Evolutionary conservation across 2,797 vertebrate species (phyloP).

Genomic region (Discoglossus pictus): DNA sequence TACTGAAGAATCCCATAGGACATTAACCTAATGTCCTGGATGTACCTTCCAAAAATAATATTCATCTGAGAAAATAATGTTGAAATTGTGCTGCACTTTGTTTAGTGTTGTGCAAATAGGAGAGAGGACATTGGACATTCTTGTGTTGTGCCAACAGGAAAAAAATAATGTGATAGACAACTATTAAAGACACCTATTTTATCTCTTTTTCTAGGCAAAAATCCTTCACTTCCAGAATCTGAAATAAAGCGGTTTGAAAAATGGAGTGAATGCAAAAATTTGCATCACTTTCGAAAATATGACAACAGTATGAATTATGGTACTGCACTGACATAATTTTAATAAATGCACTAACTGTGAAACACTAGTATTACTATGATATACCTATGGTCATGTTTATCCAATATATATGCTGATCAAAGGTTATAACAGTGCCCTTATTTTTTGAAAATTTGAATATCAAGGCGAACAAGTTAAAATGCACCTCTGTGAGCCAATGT

Average conservation of each 20-base stretch:
- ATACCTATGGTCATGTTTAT: too few species aligned
- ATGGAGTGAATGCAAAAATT: constrained; percentile 11
- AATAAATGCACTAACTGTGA: neutral
- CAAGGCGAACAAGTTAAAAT: too few species aligned
- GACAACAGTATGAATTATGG: neutral
- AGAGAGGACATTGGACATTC: neutral
- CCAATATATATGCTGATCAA: too few species aligned
- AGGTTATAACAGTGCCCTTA: too few species aligned
- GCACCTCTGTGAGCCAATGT: too few species aligned
- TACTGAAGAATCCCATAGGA: too few species aligned
- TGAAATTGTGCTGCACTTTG: neutral
- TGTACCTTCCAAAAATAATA: neutral
- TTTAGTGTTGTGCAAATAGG: neutral
- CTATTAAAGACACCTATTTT: neutral
- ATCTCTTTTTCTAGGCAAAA: constrained; percentile 4
- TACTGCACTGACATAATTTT: neutral
- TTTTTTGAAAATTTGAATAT: too few species aligned
- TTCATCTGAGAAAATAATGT: neutral
- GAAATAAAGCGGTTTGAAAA: neutral
- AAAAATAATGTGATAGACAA: neutral
- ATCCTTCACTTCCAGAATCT: neutral
- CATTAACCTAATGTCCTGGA: neutral
- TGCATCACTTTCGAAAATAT: neutral
- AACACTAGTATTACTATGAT: too few species aligned
- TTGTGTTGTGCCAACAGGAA: too few species aligned